These are phyloP conservation scores for Saccopteryx bilineata DNA, from an alignment of 2,113 vertebrate genomes.

Conservation along the genomic window DNA sequence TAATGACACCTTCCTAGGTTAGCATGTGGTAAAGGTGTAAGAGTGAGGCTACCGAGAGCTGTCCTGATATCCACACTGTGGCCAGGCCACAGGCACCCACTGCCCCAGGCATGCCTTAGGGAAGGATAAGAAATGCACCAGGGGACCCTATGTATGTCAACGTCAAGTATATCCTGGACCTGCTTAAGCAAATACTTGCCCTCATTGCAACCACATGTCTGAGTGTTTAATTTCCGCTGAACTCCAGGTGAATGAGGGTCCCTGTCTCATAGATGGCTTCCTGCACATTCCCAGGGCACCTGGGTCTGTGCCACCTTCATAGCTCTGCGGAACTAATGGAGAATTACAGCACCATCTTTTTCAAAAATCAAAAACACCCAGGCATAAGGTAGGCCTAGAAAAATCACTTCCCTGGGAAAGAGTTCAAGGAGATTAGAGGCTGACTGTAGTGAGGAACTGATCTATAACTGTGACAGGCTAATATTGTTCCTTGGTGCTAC, in stretches of 20 bases:
- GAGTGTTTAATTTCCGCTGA: neutral
- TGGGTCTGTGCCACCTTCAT: neutral
- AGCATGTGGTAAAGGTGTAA: neutral
- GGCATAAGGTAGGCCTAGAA: neutral
- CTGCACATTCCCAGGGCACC: neutral
- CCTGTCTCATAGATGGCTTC: neutral
- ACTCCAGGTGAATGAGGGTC: neutral
- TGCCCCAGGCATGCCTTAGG: neutral
- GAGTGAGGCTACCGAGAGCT: neutral
- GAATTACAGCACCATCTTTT: neutral
- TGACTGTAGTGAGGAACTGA: constrained; percentile 47
- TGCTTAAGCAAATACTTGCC: neutral
- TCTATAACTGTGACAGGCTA: constrained; percentile 73
- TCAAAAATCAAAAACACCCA: neutral
- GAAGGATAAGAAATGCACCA: neutral
- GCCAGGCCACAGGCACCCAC: neutral
- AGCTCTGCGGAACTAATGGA: neutral
- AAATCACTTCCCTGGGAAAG: constrained; percentile 66
- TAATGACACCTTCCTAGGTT: neutral
- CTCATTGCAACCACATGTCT: accelerated
- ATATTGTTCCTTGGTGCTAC: constrained; percentile 38
- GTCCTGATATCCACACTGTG: neutral
- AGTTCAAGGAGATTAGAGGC: constrained; percentile 61
- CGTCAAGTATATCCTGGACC: neutral
- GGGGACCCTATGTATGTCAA: neutral